Evolutionary conservation across 2,888 invertebrate genomes (phyloP).

Genomic region (Archips xylosteana): DNA sequence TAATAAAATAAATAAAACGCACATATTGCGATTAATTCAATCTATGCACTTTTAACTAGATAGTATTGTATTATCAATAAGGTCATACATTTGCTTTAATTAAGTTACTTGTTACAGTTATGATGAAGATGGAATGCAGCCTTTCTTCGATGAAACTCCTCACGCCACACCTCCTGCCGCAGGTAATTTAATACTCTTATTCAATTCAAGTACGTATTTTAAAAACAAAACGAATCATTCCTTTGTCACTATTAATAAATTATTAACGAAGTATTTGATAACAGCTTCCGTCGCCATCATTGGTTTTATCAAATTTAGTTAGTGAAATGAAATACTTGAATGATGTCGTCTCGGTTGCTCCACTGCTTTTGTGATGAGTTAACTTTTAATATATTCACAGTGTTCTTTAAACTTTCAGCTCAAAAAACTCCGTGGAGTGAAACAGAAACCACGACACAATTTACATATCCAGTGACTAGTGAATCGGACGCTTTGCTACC

Average conservation of each 20-base stretch:
- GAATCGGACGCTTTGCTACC: constrained; percentile 67
- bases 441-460: constrained; percentile 68
- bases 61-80: not conserved
- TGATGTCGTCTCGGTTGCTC: constrained; percentile 65
- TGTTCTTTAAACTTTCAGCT: constrained; percentile 74
- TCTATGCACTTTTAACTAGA: no score
- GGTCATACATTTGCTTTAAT: not conserved
- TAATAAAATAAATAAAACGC: no score
- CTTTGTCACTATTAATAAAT: constrained; percentile 42
- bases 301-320: constrained; percentile 50
- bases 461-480: constrained; percentile 71
- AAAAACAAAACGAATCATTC: not conserved
- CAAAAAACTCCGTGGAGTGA: constrained; percentile 79
- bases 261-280: constrained; percentile 61
- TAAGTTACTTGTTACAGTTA: constrained; percentile 61
- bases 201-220: not conserved
- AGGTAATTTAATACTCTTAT: constrained; percentile 57
- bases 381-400: constrained; percentile 60
- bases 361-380: constrained; percentile 60
- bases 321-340: constrained; percentile 50
- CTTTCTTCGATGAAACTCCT: constrained; percentile 81
- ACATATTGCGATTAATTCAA: no score
- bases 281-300: constrained; percentile 64
- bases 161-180: constrained; percentile 81
- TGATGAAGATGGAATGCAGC: constrained; percentile 82